These are phyloP conservation scores for Chrysolina haemoptera DNA, from an alignment of 2,888 invertebrate species.

Conservation along the genomic window DNA sequence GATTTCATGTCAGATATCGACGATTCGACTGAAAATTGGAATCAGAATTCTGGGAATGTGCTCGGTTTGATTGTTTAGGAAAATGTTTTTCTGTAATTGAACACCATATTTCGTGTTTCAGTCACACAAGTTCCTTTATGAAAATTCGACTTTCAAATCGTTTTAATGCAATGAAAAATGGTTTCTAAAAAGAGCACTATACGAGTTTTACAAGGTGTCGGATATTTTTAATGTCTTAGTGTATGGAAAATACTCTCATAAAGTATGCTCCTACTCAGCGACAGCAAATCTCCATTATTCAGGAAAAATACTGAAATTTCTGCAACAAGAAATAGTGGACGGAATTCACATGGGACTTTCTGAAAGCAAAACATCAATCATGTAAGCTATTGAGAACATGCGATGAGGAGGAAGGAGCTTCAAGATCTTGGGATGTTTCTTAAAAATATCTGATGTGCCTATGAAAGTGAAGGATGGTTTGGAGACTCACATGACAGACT, in stretches of 20 bases:
- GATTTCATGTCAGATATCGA: no score
- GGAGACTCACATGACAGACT: not conserved
- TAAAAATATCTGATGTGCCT: not conserved
- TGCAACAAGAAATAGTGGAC: slow-evolving; percentile 25
- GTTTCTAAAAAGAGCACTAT: no score
- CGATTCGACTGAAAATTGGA: no score
- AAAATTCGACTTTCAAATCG: no score
- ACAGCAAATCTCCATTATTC: slow-evolving; percentile 38
- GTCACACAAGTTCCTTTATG: no score
- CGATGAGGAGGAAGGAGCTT: slow-evolving; percentile 13
- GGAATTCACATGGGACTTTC: slow-evolving; percentile 32
- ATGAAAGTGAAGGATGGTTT: not conserved
- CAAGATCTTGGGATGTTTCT: slow-evolving; percentile 28
- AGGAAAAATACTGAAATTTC: slow-evolving; percentile 37
- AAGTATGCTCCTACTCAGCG: slow-evolving; percentile 25
- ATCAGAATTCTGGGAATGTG: no score
- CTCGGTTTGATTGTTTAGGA: no score
- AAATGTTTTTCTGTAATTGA: no score
- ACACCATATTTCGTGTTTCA: no score
- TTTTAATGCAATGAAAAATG: no score
- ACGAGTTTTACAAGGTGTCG: no score
- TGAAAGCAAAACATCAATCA: slow-evolving; percentile 38
- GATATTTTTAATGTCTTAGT: not conserved
- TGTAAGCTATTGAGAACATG: slow-evolving; percentile 40
- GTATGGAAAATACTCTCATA: slow-evolving; percentile 32